phyloP scores from a whole-genome alignment of 35 echinoderm and acorn worm genomes.

The Heliocidaris tuberculata region DNA sequence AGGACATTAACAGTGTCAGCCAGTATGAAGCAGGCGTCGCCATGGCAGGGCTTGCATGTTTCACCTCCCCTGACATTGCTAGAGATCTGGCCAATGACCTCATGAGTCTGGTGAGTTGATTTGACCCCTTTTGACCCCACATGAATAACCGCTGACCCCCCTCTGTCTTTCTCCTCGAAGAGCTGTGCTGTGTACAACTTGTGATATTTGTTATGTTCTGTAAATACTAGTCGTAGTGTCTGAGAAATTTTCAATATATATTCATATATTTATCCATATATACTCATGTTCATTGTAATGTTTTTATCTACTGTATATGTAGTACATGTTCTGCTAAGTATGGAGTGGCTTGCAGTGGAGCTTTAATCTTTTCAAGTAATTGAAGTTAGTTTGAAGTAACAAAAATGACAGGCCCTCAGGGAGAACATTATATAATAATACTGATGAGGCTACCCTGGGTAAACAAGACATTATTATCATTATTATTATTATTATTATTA shows the following conservation, averaged over 20 bases:
- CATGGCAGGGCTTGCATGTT: slow-evolving; percentile 99
- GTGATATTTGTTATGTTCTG: neutral
- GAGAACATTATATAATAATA: too few relatives aligned
- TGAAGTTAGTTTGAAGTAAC: too few relatives aligned
- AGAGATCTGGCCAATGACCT: slow-evolving; percentile 99
- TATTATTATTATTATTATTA: too few relatives aligned
- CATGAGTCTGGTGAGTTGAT: slow-evolving; percentile 97
- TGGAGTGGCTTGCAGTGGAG: too few relatives aligned
- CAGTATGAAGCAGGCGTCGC: slow-evolving; percentile 98
- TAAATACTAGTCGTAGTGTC: neutral
- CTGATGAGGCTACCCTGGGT: too few relatives aligned
- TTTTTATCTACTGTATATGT: too few relatives aligned
- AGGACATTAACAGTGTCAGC: slow-evolving; percentile 83
- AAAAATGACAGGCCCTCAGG: too few relatives aligned
- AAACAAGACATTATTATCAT: too few relatives aligned
- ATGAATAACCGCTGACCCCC: neutral
- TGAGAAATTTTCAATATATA: neutral
- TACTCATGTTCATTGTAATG: neutral
- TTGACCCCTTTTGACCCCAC: slow-evolving; percentile 29
- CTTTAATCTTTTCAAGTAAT: too few relatives aligned
- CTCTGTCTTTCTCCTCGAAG: neutral
- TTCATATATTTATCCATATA: neutral
- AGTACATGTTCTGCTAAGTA: too few relatives aligned
- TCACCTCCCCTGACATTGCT: slow-evolving; percentile 97
- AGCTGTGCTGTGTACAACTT: neutral